A percentile compares a stretch with the other conserved stretches of the same genome.
Conservation (phyloP, 2,113 vertebrate species). For the Panthera tigris region DNA sequence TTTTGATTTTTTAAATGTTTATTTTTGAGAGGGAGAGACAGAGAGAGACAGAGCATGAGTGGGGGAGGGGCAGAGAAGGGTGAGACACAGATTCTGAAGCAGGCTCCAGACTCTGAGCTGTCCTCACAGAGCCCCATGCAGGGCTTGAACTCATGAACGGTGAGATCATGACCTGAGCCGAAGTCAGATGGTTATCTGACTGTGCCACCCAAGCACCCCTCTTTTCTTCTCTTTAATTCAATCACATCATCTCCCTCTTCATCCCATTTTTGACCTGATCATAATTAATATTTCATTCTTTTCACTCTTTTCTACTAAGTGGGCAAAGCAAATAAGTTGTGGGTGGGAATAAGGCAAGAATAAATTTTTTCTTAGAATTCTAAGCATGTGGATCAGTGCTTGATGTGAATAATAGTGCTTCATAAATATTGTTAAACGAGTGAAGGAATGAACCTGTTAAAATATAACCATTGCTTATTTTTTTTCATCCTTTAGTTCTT, state of each 20-base stretch:
- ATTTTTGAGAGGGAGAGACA: too few species aligned
- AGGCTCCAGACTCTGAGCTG: too few species aligned
- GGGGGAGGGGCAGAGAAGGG: too few species aligned
- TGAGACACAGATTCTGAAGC: too few species aligned
- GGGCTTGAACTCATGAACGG: too few species aligned
- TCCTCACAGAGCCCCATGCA: too few species aligned
- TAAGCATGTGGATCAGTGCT: not conserved
- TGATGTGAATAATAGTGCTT: slow-evolving; percentile 1
- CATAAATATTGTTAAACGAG: slow-evolving; percentile 2
- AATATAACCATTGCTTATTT: not conserved
- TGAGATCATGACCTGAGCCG: too few species aligned
- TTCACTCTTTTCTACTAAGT: slow-evolving; percentile 21
- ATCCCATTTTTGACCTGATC: not conserved
- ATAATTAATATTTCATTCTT: slow-evolving; percentile 34
- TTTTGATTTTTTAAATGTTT: too few species aligned
- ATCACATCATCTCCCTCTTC: not conserved
- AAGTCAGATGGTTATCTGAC: too few species aligned
- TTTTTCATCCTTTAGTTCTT: slow-evolving; percentile 38
- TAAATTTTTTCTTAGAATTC: not conserved
- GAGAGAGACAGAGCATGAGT: too few species aligned
- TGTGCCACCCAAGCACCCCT: not conserved
- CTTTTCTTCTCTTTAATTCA: not conserved
- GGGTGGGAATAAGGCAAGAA: not conserved
- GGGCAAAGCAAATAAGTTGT: not conserved
- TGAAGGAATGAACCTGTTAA: not conserved